Base-by-base conservation (phyloP, 2,888 invertebrate species). In the Anoplius nigerrimus region DNA sequence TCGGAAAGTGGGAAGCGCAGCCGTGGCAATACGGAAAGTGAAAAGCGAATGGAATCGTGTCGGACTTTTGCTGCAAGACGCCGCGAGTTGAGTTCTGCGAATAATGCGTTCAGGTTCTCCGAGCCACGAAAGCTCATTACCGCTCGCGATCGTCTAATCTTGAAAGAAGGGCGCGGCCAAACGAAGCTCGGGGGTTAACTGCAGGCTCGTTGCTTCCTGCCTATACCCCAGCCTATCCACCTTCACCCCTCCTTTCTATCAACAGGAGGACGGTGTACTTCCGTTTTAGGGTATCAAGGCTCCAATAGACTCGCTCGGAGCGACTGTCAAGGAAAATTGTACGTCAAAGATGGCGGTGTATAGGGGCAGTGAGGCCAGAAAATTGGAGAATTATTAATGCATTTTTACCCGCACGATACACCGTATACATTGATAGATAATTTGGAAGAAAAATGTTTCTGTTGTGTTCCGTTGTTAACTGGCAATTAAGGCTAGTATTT, bases 71-170 rank as follows among this genome's bases (percentile, higher is more conserved):
- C n/a, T n/a, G n/a, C n/a, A n/a, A n/a, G n/a, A n/a, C n/a, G 58
- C 34, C 59, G 51, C 16, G 24, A 58, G 54, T 66, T 45, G 24
- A 66, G 69, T 61, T 65, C 64, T 63, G 64, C 68, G 69, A 74
- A 80, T 78, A 82, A 82, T 72, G 74, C 75, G 71, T 76, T 79
- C 72, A 80, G 71, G 62, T 66, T 34, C 34, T 69, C 63, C 60
- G 62, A 55, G 61, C 48, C 64, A 63, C 66, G 69, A 67, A 78
- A 81, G 76, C 76, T 76, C 77, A 69, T 80, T 80, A 78, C 74
- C 51, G 64, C 55, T 42, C 59, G 56, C 72, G 72, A 79, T 80
- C 70, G 73, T 73, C 75, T 78, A 76, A 81, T 80, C 78, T 78
- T 57, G 59, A 43, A 69, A 68, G 46, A 64, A 65, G 42, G 55